These are phyloP conservation scores for Aporrectodea caliginosa DNA, from an alignment of 1,140 invertebrate species.

Conservation along the genomic window DNA sequence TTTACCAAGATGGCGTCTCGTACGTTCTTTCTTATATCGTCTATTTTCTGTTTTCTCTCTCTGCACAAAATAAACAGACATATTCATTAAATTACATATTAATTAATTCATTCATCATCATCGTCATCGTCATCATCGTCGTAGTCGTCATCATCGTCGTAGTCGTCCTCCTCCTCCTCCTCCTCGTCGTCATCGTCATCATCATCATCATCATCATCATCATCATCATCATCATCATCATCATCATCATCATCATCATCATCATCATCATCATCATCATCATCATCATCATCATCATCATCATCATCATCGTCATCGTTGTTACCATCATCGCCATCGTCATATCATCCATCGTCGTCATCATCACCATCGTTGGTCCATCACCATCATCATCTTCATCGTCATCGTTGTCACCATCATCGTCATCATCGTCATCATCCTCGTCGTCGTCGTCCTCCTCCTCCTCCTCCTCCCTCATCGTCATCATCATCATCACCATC, in stretches of 20 bases:
- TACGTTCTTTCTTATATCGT: conserved; percentile 99
- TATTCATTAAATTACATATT: too few species aligned
- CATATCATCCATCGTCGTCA: not conserved
- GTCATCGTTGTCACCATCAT: not conserved
- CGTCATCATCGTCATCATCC: not conserved
- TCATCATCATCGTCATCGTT: not conserved
- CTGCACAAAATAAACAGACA: conserved; percentile 57
- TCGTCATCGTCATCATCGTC: not conserved
- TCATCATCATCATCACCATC: not conserved
- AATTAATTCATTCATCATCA: not conserved
- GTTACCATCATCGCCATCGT: not conserved
- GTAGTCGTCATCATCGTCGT: not conserved
- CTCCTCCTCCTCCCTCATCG: not conserved
- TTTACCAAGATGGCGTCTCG: conserved; percentile 98
- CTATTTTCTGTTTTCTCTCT: conserved; percentile 96
- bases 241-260: not conserved
- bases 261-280: not conserved
- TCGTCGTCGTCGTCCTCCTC: not conserved
- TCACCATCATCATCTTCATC: not conserved
- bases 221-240: conserved; percentile 2
- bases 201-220: conserved; percentile 1
- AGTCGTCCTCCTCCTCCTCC: not conserved
- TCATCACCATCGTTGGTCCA: not conserved
- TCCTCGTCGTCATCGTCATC: not conserved
- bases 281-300: not conserved